phyloP scores from a whole-genome alignment of 2,888 invertebrate genomes.

The Craniophora ligustri region DNA sequence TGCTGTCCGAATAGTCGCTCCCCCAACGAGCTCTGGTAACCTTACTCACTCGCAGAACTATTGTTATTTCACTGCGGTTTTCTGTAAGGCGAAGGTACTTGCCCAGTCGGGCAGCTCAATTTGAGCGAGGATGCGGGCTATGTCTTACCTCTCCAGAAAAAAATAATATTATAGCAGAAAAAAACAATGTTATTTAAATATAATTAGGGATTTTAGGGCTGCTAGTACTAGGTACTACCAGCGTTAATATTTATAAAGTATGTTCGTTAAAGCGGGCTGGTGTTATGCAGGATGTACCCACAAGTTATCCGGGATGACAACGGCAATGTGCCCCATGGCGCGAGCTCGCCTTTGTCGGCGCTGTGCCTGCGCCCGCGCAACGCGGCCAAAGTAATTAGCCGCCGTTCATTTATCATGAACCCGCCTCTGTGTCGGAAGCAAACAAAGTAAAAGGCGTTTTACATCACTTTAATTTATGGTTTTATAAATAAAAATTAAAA shows the following conservation, averaged over 20 bases:
- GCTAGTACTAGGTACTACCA: too few species aligned
- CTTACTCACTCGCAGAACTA: too few species aligned
- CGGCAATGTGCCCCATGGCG: constrained; percentile 31
- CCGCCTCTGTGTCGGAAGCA: constrained; percentile 32
- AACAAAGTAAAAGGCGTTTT: constrained; percentile 30
- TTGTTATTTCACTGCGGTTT: too few species aligned
- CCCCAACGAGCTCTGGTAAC: too few species aligned
- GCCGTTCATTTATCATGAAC: constrained; percentile 54
- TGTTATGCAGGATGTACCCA: constrained; percentile 21
- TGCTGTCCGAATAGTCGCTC: too few species aligned
- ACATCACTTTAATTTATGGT: constrained; percentile 30
- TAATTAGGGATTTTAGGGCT: too few species aligned
- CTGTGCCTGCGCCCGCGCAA: constrained; percentile 41
- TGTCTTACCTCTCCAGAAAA: too few species aligned
- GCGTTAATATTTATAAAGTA: background rate
- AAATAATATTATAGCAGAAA: too few species aligned
- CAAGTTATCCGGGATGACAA: constrained; percentile 29
- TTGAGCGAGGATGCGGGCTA: too few species aligned
- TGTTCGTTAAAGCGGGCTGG: constrained; percentile 10
- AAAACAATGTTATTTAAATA: too few species aligned
- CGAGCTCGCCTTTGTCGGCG: constrained; percentile 38
- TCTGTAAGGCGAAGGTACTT: too few species aligned
- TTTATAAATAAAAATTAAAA: background rate
- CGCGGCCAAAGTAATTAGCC: constrained; percentile 54
- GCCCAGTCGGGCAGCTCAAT: too few species aligned